phyloP scores from a whole-genome alignment of 2,797 vertebrate genomes.

The Thalassophryne amazonica region DNA sequence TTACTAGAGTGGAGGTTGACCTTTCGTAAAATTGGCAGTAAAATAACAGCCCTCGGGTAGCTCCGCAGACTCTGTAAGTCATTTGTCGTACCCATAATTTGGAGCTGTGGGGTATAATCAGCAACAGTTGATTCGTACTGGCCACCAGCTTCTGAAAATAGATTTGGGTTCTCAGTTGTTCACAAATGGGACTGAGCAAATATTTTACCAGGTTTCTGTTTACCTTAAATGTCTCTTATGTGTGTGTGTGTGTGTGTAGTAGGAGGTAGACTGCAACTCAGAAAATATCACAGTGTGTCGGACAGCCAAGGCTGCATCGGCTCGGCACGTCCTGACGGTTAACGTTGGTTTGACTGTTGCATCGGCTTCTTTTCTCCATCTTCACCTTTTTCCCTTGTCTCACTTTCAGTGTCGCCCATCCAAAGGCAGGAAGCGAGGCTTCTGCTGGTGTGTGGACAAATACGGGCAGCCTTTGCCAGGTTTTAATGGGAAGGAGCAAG shows the following conservation, averaged over 20 bases:
- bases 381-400: conserved; percentile 38
- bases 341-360: conserved; percentile 62
- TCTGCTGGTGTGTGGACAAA: conserved; percentile 97
- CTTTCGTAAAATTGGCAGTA: conserved; percentile 85
- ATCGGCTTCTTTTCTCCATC: conserved; percentile 1
- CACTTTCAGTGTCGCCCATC: conserved; percentile 88
- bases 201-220: conserved; percentile 81
- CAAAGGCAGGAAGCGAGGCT: conserved; percentile 91
- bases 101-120: conserved; percentile 83
- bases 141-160: conserved; percentile 83
- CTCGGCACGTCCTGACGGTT: conserved; percentile 70
- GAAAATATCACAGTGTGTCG: conserved; percentile 71
- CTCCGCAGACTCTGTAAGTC: conserved; percentile 82
- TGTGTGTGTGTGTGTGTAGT: conserved; percentile 63
- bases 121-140: conserved; percentile 84
- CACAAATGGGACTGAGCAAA: conserved; percentile 80
- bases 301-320: conserved; percentile 62
- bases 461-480: conserved; percentile 90
- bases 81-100: conserved; percentile 87
- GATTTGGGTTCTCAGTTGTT: conserved; percentile 78
- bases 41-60: conserved; percentile 81
- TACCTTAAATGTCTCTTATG: conserved; percentile 75
- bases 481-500: conserved; percentile 82
- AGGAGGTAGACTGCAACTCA: conserved; percentile 73
- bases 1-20: conserved; percentile 78